Percentiles rank a stretch among this genome's conserved stretches.
Evolutionary conservation across 2,113 vertebrate genomes (phyloP).

Genomic region (Cyanistes caeruleus): DNA sequence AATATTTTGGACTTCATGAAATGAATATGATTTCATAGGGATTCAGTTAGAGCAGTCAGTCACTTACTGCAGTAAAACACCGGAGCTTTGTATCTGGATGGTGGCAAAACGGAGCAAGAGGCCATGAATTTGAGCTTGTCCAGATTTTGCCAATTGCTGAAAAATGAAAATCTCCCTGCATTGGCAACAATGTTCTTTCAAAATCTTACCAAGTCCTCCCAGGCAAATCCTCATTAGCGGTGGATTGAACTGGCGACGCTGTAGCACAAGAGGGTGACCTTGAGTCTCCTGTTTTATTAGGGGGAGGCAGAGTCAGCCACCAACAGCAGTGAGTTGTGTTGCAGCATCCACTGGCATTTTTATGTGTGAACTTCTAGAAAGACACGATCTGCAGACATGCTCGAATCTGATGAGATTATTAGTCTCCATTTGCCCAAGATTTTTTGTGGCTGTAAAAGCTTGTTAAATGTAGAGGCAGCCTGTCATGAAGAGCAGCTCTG

Average conservation of each 20-base stretch:
- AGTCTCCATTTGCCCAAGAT: neutral
- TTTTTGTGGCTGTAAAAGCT: neutral
- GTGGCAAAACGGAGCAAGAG: rapidly evolving
- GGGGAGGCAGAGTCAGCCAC: neutral
- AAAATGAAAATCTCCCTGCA: neutral
- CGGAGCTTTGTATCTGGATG: neutral
- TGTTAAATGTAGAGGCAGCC: neutral
- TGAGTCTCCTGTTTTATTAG: neutral
- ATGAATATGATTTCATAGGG: neutral
- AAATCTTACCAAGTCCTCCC: neutral
- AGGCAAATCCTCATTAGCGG: neutral
- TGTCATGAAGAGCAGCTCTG: neutral
- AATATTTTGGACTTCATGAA: neutral
- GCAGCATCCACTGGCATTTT: neutral
- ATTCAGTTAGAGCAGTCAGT: neutral
- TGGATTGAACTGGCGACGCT: neutral
- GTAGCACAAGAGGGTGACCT: neutral
- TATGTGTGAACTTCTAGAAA: neutral
- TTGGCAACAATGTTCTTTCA: neutral
- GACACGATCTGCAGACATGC: neutral
- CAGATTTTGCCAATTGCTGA: neutral
- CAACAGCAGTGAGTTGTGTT: neutral
- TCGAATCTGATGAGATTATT: neutral
- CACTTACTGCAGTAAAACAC: neutral
- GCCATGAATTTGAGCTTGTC: neutral